Evolutionary conservation across 2,888 invertebrate genomes (phyloP).

Genomic region (Ctena decussata): DNA sequence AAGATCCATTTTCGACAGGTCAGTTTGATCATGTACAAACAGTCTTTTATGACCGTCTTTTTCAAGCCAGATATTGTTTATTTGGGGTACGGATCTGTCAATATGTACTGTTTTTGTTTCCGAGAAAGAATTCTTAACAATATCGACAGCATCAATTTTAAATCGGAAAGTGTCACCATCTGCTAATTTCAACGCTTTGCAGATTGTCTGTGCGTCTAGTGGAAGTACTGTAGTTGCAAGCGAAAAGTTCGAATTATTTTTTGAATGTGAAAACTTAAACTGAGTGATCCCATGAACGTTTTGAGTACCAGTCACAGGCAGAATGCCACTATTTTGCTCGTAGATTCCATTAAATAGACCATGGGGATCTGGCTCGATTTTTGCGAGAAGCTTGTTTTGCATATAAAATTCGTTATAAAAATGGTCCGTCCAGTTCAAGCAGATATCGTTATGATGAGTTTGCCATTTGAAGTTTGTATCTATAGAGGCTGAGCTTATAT

Average conservation of each 20-base stretch:
- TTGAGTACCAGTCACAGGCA: slow-evolving; percentile 61
- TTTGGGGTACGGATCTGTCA: slow-evolving; percentile 63
- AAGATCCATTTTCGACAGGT: slow-evolving; percentile 64
- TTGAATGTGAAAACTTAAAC: slow-evolving; percentile 35
- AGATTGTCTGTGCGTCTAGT: slow-evolving; percentile 59
- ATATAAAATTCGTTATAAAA: slow-evolving; percentile 56
- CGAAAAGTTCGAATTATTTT: not conserved
- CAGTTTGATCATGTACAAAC: slow-evolving; percentile 65
- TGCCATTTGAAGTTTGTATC: slow-evolving; percentile 63
- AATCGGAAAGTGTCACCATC: slow-evolving; percentile 65
- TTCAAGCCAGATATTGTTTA: slow-evolving; percentile 61
- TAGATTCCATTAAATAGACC: slow-evolving; percentile 43
- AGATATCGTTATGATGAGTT: slow-evolving; percentile 54
- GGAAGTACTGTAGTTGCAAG: not conserved
- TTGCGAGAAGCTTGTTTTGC: slow-evolving; percentile 46
- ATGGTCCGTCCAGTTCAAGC: slow-evolving; percentile 60
- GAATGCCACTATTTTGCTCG: slow-evolving; percentile 56
- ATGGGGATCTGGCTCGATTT: slow-evolving; percentile 35
- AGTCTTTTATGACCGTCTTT: slow-evolving; percentile 56
- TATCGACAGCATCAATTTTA: slow-evolving; percentile 55
- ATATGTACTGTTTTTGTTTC: slow-evolving; percentile 60
- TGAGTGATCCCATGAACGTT: slow-evolving; percentile 61
- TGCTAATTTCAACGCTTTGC: not conserved
- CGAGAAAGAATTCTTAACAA: slow-evolving; percentile 36
- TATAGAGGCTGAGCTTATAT: slow-evolving; percentile 46